phyloP scores from a whole-genome alignment of 2,888 invertebrate genomes.

The Cephus runcator region DNA sequence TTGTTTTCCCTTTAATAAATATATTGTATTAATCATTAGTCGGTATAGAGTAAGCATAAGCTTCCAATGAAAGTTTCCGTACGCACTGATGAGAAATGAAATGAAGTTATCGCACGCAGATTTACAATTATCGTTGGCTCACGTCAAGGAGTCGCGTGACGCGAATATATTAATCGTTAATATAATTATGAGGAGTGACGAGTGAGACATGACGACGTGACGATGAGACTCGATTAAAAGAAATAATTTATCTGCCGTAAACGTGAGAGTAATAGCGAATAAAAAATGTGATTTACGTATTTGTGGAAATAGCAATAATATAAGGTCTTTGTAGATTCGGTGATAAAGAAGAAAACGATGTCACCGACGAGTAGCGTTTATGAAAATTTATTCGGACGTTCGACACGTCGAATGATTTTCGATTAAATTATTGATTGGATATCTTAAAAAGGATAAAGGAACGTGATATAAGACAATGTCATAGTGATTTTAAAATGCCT shows the following conservation, averaged over 20 bases:
- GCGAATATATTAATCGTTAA: not conserved
- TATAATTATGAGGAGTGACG: not conserved
- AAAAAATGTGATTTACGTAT: not conserved
- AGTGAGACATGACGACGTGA: not conserved
- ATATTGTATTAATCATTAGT: constrained; percentile 27
- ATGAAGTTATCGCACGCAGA: not conserved
- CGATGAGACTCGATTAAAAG: not conserved
- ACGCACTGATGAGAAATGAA: not conserved
- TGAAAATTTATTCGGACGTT: not conserved
- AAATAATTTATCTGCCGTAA: not conserved
- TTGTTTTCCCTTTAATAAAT: constrained; percentile 22
- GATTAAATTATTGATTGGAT: not conserved
- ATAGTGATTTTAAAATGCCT: not conserved
- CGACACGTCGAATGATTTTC: not conserved
- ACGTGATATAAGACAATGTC: not conserved
- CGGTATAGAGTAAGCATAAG: constrained; percentile 26
- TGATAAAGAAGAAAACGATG: not conserved
- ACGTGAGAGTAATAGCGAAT: not conserved
- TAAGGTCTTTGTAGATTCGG: not conserved
- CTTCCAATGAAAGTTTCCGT: constrained; percentile 18
- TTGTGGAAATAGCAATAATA: not conserved
- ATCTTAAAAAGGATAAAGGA: not conserved
- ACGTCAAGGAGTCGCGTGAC: not conserved
- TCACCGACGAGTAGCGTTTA: not conserved
- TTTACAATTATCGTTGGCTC: not conserved